Percentiles rank a stretch among this genome's conserved stretches.
These are phyloP conservation scores for Coreius guichenoti DNA, from an alignment of 2,797 vertebrate species.

Conservation along the genomic window DNA sequence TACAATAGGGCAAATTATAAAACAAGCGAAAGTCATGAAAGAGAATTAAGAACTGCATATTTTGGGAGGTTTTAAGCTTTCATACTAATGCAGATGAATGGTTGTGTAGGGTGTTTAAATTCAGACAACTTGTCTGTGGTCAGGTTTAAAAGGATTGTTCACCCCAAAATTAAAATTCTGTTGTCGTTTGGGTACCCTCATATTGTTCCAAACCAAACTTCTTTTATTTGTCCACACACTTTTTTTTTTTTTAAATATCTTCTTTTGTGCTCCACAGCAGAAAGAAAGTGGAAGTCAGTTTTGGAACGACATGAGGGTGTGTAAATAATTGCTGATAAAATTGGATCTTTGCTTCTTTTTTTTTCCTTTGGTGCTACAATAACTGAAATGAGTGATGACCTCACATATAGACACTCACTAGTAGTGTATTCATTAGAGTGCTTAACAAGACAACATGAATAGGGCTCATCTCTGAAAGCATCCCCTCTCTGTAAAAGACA, in stretches of 20 bases:
- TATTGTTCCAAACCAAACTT: not conserved
- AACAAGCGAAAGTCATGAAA: slow-evolving; percentile 20
- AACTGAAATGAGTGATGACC: slow-evolving; percentile 44
- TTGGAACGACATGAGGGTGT: not conserved
- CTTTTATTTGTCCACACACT: not conserved
- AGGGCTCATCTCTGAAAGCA: slow-evolving; percentile 49
- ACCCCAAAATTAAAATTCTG: not conserved
- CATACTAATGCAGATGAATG: not conserved
- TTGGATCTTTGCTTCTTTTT: slow-evolving; percentile 5
- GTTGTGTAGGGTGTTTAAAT: not conserved
- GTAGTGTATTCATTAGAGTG: slow-evolving; percentile 59
- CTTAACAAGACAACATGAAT: slow-evolving; percentile 51
- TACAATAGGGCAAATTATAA: slow-evolving; percentile 22
- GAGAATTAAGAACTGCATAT: not conserved
- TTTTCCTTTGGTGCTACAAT: slow-evolving; percentile 26
- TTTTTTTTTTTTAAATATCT: not conserved
- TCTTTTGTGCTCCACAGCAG: not conserved
- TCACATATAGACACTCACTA: slow-evolving; percentile 32
- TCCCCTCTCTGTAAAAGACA: slow-evolving; percentile 53
- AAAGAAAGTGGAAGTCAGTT: not conserved
- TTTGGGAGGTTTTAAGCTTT: not conserved
- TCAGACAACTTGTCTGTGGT: not conserved
- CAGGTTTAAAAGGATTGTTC: not conserved
- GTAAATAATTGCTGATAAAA: not conserved
- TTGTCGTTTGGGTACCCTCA: not conserved